These are phyloP conservation scores for Aplodontia rufa DNA, from an alignment of 2,113 vertebrate genomes.

Conservation along the genomic window DNA sequence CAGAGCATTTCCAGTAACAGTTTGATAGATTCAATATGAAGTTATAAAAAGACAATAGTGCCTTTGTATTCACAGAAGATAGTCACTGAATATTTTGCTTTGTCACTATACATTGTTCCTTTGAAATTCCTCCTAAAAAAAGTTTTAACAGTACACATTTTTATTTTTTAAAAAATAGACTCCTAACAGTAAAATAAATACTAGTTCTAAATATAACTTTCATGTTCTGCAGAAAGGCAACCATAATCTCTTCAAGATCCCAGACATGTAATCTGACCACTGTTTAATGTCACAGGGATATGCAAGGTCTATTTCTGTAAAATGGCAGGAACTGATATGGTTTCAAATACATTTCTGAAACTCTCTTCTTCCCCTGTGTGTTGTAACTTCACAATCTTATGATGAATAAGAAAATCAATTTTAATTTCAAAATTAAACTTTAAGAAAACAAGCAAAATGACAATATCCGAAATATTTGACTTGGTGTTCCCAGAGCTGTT, in stretches of 20 bases:
- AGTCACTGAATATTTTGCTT: neutral
- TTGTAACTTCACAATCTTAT: neutral
- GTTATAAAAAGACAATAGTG: neutral
- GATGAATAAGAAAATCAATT: constrained; percentile 37
- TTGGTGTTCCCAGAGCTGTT: constrained; percentile 11
- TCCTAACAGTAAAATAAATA: neutral
- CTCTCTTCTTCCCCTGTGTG: neutral
- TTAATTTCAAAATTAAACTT: constrained; percentile 57
- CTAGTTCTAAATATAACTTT: constrained; percentile 53
- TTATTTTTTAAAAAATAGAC: neutral
- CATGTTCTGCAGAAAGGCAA: neutral
- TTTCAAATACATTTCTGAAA: constrained; percentile 55
- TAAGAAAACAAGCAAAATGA: constrained; percentile 43
- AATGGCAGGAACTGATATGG: neutral
- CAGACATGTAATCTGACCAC: constrained; percentile 42
- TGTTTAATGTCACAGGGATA: constrained; percentile 59
- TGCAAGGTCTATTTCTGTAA: constrained; percentile 54
- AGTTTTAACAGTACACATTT: neutral
- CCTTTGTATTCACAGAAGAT: neutral
- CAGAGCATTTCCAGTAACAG: neutral
- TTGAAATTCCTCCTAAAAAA: constrained; percentile 20
- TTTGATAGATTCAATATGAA: neutral
- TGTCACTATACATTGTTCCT: neutral
- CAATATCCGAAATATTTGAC: neutral
- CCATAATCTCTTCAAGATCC: constrained; percentile 40